Conservation (phyloP, 2,113 vertebrate genomes). For the Callipepla squamata region DNA sequence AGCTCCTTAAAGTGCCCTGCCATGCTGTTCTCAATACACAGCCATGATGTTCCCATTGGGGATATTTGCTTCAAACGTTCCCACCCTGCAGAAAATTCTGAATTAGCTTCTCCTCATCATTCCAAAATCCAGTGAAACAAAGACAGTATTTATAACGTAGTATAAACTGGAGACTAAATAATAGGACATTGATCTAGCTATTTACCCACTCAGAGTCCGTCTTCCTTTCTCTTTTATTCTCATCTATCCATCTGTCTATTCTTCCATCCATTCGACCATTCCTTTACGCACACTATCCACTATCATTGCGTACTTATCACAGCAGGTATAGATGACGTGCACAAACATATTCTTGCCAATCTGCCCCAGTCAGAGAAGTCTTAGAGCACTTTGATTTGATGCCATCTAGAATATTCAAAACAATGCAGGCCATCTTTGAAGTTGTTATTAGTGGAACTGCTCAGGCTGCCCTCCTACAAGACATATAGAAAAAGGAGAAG, state of each 20-base stretch:
- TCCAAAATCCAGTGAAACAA: constrained; percentile 16
- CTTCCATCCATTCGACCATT: neutral
- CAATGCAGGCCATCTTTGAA: neutral
- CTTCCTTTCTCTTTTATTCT: neutral
- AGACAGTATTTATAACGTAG: neutral
- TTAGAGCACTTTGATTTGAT: neutral
- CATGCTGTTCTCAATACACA: neutral
- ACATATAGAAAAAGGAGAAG: neutral
- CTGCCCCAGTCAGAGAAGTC: neutral
- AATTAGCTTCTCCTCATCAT: neutral
- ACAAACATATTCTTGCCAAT: too few relatives aligned
- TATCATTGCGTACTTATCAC: neutral
- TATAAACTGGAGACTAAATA: neutral
- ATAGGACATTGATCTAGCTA: neutral
- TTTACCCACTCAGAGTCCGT: accelerated
- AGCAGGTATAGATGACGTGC: neutral
- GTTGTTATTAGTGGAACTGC: accelerated
- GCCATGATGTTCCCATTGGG: neutral
- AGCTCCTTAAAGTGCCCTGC: neutral
- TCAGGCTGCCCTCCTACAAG: neutral
- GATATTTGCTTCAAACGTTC: neutral
- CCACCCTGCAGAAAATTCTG: neutral
- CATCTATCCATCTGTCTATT: neutral
- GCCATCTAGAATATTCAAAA: neutral
- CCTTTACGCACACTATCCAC: neutral